phyloP scores from a whole-genome alignment of 2,888 invertebrate species.

The Tipula helvola region DNA sequence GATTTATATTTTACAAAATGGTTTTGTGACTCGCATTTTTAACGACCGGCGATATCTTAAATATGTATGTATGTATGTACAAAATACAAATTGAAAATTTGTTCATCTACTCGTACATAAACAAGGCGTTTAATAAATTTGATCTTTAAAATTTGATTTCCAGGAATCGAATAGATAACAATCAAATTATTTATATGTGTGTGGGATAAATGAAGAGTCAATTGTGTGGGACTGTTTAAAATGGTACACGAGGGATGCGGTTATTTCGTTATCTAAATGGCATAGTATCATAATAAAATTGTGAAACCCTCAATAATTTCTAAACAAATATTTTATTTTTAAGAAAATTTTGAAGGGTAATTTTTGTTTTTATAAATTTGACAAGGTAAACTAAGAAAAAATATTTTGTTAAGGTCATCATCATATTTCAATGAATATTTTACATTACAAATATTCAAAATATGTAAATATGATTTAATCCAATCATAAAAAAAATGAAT shows the following conservation, averaged over 20 bases:
- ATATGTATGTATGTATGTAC: too few relatives aligned
- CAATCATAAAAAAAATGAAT: not conserved
- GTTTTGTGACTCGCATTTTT: not conserved
- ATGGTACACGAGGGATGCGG: not conserved
- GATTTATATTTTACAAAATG: not conserved
- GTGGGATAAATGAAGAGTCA: not conserved
- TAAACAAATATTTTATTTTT: not conserved
- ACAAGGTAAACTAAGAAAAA: not conserved
- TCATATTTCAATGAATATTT: not conserved
- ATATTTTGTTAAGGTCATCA: not conserved
- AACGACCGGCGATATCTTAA: not conserved
- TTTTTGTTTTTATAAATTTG: not conserved
- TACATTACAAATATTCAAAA: not conserved
- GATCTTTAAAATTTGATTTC: too few relatives aligned
- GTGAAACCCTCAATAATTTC: not conserved
- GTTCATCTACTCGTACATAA: too few relatives aligned
- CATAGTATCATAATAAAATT: not conserved
- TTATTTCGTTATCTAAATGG: not conserved
- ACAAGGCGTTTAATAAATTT: too few relatives aligned
- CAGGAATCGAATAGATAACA: too few relatives aligned
- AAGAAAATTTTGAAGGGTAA: not conserved
- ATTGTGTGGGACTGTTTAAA: not conserved
- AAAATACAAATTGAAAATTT: too few relatives aligned
- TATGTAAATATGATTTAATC: not conserved
- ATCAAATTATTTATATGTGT: too few relatives aligned